These are phyloP conservation scores for Cyclophora punctaria DNA, from an alignment of 2,888 invertebrate species.

Conservation along the genomic window DNA sequence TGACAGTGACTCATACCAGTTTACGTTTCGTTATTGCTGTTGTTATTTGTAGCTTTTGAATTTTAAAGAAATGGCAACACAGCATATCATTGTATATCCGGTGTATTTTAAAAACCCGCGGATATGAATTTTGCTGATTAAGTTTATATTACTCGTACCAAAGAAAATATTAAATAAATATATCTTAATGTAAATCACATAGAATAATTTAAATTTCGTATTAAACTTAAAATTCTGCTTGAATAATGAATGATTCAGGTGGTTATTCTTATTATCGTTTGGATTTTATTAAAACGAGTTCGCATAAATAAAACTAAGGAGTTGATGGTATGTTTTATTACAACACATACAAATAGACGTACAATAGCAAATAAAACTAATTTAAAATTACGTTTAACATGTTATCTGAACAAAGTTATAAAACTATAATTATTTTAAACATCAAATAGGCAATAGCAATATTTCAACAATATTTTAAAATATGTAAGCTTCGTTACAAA, in stretches of 20 bases:
- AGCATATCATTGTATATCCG: background rate
- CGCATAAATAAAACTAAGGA: background rate
- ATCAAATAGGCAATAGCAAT: background rate
- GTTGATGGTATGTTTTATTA: constrained; percentile 34
- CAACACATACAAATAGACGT: constrained; percentile 25
- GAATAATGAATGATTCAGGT: background rate
- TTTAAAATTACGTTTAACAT: background rate
- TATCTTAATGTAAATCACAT: no score
- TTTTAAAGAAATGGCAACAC: background rate
- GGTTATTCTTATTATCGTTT: background rate
- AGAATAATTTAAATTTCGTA: no score
- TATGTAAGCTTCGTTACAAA: constrained; percentile 2
- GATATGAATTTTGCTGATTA: background rate
- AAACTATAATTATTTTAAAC: constrained; percentile 4
- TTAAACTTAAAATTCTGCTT: no score
- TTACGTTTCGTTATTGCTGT: constrained; percentile 4
- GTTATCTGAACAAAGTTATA: background rate
- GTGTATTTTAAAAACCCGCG: constrained; percentile 4
- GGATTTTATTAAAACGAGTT: no score
- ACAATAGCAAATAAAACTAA: no score
- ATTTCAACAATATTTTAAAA: constrained; percentile 4
- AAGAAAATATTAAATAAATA: no score
- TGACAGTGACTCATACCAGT: background rate
- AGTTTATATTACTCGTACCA: no score
- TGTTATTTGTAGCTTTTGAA: background rate